Percentiles rank a stretch among this genome's conserved stretches.
Conservation (phyloP, 2,888 invertebrate genomes). For the Agrilus mali region DNA sequence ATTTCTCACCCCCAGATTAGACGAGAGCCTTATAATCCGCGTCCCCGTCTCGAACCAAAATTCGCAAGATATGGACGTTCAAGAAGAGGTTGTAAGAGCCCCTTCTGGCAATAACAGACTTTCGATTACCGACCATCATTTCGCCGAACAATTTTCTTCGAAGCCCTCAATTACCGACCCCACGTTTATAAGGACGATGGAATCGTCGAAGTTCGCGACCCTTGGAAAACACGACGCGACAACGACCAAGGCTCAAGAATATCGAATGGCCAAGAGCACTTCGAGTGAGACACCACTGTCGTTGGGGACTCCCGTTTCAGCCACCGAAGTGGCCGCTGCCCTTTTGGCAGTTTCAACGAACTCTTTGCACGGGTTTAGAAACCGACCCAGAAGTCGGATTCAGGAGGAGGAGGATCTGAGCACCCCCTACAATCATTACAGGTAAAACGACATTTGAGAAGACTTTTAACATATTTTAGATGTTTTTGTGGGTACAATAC, state of each 20-base stretch:
- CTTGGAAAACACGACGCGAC: conserved; percentile 25
- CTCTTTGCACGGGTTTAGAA: conserved; percentile 32
- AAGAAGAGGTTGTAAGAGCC: conserved; percentile 1
- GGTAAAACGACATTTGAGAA: no score
- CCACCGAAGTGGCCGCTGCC: conserved; percentile 39
- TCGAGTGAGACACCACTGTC: conserved; percentile 35
- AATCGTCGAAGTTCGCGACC: conserved; percentile 31
- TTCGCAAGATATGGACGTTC: conserved; percentile 5
- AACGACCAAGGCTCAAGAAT: conserved; percentile 17
- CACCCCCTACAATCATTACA: conserved; percentile 61
- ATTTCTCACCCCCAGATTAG: conserved; percentile 32
- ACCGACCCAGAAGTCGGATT: conserved; percentile 27
- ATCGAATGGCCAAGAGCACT: conserved; percentile 35
- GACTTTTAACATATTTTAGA: no score
- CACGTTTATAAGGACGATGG: conserved; percentile 33
- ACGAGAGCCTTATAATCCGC: conserved; percentile 45
- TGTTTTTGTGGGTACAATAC: no score
- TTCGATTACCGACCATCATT: conserved; percentile 14
- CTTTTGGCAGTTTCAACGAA: conserved; percentile 40
- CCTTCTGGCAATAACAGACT: conserved; percentile 13
- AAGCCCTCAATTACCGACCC: conserved; percentile 18
- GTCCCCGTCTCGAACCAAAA: conserved; percentile 16
- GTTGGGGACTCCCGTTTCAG: conserved; percentile 38
- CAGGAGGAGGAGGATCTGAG: conserved; percentile 50
- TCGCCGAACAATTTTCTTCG: conserved; percentile 12